Evolutionary conservation across 2,888 invertebrate genomes (phyloP), one percentile per base, ranked within the genome.

Genomic region (Dasysyrphus albostriatus): DNA sequence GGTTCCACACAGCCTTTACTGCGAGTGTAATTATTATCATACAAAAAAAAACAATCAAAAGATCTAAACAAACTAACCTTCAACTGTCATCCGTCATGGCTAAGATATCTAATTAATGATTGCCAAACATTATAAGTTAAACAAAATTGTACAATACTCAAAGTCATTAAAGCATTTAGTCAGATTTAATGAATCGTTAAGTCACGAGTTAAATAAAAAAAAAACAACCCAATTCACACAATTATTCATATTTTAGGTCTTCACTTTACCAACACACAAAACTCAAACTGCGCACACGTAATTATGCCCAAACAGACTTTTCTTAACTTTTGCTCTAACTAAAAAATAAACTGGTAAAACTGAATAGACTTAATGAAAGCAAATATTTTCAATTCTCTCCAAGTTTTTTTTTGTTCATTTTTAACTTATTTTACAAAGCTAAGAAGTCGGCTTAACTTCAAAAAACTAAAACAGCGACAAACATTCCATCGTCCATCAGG

Each of bases 381-480:
- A 49, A 67, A 34, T 37, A 61, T 54, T 63, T 54, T 61, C 12
- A 59, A 58, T 34, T 44, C 34, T 51, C 10, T 54, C 29, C 47
- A 37, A 59, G 37, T 51, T 19, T 24, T 5, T n/a, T 42, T 49
- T 44, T 3, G 2, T 24, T 24, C 24, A 9, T 59, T 56, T 65
- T 39, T 58, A 49, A 19, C 34, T 42, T n/a, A 42, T 44, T 63
- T 49, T 70, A 19, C 29, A 72, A 75, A 75, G 37, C 54, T 8
- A 39, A 65, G 72, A 70, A 75, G 74, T 69, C 82, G 82, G 82
- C 78, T 78, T 70, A 83, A 78, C 78, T 82, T 87, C 77, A 19
- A 16, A 82, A 69, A 77, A 32, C n/a, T 34, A 44, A 16, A 47
- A 3, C 44, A 42, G 19, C 56, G 56, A 51, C 72, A 77, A 51